Percentiles rank a stretch among this genome's conserved stretches.
Evolutionary conservation across 2,797 vertebrate species (phyloP).

Genomic region (Paramormyrops hopkinsi): DNA sequence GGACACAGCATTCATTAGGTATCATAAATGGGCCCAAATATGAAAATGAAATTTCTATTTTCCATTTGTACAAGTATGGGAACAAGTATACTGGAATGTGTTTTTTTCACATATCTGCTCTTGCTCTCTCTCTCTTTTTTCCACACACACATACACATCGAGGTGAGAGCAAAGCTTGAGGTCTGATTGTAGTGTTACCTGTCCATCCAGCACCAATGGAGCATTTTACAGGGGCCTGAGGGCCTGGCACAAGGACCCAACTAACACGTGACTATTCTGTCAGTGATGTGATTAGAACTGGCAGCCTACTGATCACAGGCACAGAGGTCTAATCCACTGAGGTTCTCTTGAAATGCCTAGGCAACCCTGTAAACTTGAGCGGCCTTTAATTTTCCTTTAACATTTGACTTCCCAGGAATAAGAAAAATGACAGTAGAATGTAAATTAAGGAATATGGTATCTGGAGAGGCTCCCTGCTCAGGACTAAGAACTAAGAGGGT

Average conservation of each 20-base stretch:
- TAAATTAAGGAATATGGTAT: not conserved
- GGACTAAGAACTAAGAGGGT: not conserved
- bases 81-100: not conserved
- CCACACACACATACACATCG: not conserved
- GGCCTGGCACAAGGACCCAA: not conserved
- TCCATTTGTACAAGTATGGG: not conserved
- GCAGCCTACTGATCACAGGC: not conserved
- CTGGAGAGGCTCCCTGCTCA: not conserved
- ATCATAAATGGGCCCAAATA: not conserved
- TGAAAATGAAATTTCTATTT: not conserved
- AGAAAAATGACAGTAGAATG: not conserved
- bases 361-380: not conserved
- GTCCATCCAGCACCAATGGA: not conserved
- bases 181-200: not conserved
- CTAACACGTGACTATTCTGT: not conserved
- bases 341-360: not conserved
- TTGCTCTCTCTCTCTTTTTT: not conserved
- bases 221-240: not conserved
- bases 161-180: not conserved
- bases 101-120: not conserved
- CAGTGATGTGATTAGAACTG: not conserved
- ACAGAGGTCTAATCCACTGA: not conserved
- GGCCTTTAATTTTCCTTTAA: not conserved
- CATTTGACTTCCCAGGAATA: not conserved
- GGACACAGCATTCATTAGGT: not conserved